These are phyloP conservation scores for Drosophila monieri DNA, from an alignment of 2,888 invertebrate genomes.

Conservation along the genomic window DNA sequence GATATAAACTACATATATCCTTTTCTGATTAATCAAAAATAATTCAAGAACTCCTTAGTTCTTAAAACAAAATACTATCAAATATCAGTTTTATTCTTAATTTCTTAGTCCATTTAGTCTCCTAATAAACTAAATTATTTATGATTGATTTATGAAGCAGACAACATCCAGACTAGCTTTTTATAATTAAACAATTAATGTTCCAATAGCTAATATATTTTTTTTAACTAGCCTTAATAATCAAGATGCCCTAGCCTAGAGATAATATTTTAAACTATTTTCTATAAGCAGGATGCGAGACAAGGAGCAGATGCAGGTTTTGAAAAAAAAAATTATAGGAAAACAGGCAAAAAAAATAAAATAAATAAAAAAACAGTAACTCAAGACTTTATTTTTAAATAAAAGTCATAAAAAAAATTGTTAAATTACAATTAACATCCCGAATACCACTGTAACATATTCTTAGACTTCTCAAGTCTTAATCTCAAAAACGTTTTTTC, in stretches of 20 bases:
- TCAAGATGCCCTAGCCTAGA: conserved; percentile 1
- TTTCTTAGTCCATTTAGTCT: no score
- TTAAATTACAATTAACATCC: background rate
- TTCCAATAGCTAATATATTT: background rate
- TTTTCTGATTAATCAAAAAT: background rate
- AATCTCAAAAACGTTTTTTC: no score
- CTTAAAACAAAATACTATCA: no score
- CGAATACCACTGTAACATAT: conserved; percentile 1
- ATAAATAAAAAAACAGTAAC: background rate
- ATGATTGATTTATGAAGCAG: background rate
- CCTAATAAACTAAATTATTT: no score
- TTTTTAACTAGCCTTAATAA: background rate
- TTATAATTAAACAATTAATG: background rate
- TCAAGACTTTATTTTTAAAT: background rate
- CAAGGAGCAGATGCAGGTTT: conserved; percentile 16
- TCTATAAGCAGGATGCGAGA: conserved; percentile 11
- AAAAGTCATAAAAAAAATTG: background rate
- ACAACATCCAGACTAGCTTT: background rate
- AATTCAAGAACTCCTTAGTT: no score
- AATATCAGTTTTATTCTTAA: no score
- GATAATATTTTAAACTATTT: background rate
- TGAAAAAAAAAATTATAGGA: background rate
- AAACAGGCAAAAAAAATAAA: background rate
- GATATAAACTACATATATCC: background rate
- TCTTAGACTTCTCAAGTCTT: background rate